Conservation (phyloP, 2,113 vertebrate species). For the Patagioenas fasciata region DNA sequence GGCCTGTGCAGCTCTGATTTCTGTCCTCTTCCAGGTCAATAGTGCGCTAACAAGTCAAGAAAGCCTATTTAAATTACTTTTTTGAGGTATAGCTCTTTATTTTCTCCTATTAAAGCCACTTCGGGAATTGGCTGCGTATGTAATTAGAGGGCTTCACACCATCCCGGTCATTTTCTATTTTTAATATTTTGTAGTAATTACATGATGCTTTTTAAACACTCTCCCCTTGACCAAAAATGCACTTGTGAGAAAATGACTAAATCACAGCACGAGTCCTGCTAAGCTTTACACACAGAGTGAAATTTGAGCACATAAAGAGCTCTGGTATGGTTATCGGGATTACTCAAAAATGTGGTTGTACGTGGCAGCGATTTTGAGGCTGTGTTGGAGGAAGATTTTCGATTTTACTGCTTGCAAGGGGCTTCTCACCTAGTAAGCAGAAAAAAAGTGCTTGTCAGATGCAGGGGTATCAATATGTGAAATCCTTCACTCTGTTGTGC, state of each 20-base stretch:
- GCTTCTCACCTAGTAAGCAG: not conserved
- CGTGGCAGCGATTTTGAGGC: not conserved
- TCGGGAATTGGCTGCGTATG: not conserved
- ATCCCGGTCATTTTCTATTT: rapidly evolving
- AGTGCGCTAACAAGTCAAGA: rapidly evolving
- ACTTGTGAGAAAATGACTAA: not conserved
- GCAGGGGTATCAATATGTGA: not conserved
- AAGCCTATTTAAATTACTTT: not conserved
- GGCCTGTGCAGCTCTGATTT: not conserved
- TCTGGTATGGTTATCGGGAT: rapidly evolving
- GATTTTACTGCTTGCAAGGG: not conserved
- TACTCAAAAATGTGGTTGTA: not conserved
- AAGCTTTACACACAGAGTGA: not conserved
- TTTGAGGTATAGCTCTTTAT: not conserved
- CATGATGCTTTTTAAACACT: not conserved
- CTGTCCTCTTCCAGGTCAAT: rapidly evolving
- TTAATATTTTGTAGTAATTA: not conserved
- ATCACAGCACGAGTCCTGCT: not conserved
- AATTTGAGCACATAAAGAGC: not conserved
- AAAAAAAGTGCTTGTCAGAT: not conserved
- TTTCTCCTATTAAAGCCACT: not conserved
- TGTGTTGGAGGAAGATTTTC: not conserved
- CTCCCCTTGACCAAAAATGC: not conserved
- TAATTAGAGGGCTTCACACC: not conserved
- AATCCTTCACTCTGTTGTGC: not conserved